Conservation (phyloP, 2,113 vertebrate species). For the Albula glossodonta region DNA sequence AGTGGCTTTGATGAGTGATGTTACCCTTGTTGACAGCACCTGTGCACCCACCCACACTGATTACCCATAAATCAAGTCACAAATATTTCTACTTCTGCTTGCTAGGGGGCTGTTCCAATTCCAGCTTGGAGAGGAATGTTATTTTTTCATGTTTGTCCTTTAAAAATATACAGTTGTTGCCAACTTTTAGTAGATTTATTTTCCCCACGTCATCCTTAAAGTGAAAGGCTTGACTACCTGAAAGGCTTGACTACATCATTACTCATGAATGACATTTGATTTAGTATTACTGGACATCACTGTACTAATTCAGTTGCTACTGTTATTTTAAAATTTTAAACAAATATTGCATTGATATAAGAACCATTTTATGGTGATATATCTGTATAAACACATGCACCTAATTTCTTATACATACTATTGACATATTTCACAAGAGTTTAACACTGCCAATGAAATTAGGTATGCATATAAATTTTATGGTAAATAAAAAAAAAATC, state of each 20-base stretch:
- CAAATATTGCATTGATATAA: neutral
- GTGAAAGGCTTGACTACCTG: too few species aligned
- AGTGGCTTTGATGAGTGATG: constrained; percentile 41
- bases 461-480: constrained; percentile 57
- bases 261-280: neutral
- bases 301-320: neutral
- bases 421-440: constrained; percentile 47
- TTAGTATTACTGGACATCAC: neutral
- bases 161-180: neutral
- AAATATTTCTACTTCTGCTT: too few species aligned
- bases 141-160: neutral
- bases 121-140: neutral
- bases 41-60: constrained; percentile 43
- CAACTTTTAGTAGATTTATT: neutral
- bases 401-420: constrained; percentile 11
- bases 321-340: neutral
- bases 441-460: constrained; percentile 86
- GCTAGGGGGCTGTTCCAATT: neutral
- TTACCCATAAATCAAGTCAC: too few species aligned
- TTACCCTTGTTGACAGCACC: constrained; percentile 40
- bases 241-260: neutral
- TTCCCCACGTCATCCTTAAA: neutral
- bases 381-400: neutral
- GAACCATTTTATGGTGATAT: constrained; percentile 20
- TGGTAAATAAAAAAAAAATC: constrained; percentile 68